A percentile compares a stretch with the other conserved stretches of the same genome.
Evolutionary conservation across 2,888 invertebrate genomes (phyloP).

Genomic region (Cephus sareptanus): DNA sequence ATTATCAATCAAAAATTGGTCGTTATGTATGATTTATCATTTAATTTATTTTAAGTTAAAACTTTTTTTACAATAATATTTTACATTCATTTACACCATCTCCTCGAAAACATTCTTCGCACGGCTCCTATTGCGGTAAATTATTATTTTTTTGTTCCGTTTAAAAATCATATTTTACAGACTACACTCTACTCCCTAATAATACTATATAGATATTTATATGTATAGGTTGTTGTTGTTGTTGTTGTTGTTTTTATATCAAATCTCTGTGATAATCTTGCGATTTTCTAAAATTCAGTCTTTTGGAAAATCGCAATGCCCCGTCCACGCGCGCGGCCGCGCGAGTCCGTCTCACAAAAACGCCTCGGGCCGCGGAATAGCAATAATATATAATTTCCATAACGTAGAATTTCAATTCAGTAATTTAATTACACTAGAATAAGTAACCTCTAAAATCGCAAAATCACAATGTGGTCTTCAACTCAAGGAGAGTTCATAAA

Average conservation of each 20-base stretch:
- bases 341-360: background rate
- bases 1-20: slow-evolving; percentile 3
- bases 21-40: slow-evolving; percentile 56
- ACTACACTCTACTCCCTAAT: slow-evolving; percentile 63
- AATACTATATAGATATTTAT: slow-evolving; percentile 55
- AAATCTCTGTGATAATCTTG: slow-evolving; percentile 18
- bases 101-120: slow-evolving; percentile 18
- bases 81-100: slow-evolving; percentile 61
- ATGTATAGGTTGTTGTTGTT: slow-evolving; percentile 4
- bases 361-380: slow-evolving; percentile 5
- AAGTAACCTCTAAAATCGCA: slow-evolving; percentile 45
- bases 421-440: slow-evolving; percentile 39
- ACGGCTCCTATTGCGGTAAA: slow-evolving; percentile 6
- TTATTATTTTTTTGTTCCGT: slow-evolving; percentile 24
- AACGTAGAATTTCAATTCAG: slow-evolving; percentile 27
- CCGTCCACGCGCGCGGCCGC: background rate
- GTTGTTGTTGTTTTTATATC: slow-evolving; percentile 17
- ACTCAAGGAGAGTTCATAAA: slow-evolving; percentile 24
- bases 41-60: slow-evolving; percentile 67
- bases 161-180: slow-evolving; percentile 59
- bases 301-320: slow-evolving; percentile 39
- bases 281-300: slow-evolving; percentile 43
- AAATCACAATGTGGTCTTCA: slow-evolving; percentile 52
- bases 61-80: slow-evolving; percentile 66
- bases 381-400: slow-evolving; percentile 1